phyloP scores from a whole-genome alignment of 2,113 vertebrate genomes.

The Brachypteracias leptosomus region DNA sequence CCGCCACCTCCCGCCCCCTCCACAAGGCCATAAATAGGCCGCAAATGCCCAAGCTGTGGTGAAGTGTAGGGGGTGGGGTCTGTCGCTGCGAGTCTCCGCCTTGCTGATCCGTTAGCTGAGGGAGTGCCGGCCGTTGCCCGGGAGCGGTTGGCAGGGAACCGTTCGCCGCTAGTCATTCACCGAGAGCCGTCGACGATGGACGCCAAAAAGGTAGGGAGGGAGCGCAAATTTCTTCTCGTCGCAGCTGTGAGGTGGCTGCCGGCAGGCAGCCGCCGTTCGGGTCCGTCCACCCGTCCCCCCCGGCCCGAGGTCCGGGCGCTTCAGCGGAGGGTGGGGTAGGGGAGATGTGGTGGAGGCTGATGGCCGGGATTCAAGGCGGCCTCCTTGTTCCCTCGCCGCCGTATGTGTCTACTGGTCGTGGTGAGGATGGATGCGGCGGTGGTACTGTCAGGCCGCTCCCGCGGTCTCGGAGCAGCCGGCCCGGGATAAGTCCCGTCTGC shows the following conservation, averaged over 20 bases:
- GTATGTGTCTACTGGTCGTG: not conserved
- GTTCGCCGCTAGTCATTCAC: too few relatives aligned
- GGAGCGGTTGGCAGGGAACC: not conserved
- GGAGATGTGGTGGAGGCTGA: not conserved
- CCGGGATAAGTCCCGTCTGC: not conserved
- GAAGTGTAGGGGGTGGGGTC: fast-evolving
- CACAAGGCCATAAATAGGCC: too few relatives aligned
- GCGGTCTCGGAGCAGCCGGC: not conserved
- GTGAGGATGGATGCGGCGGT: not conserved
- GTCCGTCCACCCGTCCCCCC: too few relatives aligned
- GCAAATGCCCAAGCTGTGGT: too few relatives aligned
- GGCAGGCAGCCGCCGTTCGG: not conserved
- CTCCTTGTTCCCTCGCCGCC: too few relatives aligned
- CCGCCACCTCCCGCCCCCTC: not conserved
- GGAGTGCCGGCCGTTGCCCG: not conserved
- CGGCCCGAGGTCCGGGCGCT: too few relatives aligned
- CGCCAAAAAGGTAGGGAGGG: not conserved
- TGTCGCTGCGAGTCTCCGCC: too few relatives aligned
- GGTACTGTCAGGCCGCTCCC: not conserved
- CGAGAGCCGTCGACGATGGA: not conserved
- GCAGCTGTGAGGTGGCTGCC: too few relatives aligned
- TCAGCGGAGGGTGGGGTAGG: too few relatives aligned
- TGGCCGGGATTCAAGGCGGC: not conserved
- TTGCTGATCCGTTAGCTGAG: not conserved
- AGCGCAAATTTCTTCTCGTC: fast-evolving